Conservation (phyloP, 1,140 invertebrate species). For the Gryon sp. region DNA sequence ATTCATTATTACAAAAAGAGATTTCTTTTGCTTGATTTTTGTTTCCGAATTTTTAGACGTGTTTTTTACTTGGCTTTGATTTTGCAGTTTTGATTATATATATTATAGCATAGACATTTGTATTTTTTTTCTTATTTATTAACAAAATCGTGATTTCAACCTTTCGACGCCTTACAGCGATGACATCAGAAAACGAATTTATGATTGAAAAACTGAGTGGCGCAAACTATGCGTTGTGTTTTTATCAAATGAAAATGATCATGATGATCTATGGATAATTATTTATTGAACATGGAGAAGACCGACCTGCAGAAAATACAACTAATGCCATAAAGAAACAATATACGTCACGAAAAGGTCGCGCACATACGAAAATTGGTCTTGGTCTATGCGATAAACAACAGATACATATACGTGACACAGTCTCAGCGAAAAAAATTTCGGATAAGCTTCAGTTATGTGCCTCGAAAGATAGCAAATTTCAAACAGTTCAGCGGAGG, state of each 20-base stretch:
- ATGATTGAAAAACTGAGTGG: conserved; percentile 39
- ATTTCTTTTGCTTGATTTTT: no score
- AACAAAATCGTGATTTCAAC: not conserved
- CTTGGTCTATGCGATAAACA: conserved; percentile 20
- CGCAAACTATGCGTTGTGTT: conserved; percentile 32
- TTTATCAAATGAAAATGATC: conserved; percentile 34
- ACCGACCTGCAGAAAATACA: conserved; percentile 5
- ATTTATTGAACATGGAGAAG: conserved; percentile 21
- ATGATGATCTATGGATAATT: conserved; percentile 21
- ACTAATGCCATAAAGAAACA: not conserved
- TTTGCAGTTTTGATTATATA: no score
- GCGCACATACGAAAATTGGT: conserved; percentile 21
- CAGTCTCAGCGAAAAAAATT: not conserved
- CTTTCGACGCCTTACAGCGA: conserved; percentile 1
- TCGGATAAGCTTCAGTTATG: conserved; percentile 22
- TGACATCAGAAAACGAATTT: conserved; percentile 8
- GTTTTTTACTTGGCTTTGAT: no score
- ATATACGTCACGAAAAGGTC: conserved; percentile 1
- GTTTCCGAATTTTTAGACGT: no score
- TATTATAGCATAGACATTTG: no score
- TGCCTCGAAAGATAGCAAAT: conserved; percentile 16
- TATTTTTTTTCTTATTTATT: no score
- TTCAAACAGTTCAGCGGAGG: conserved; percentile 20
- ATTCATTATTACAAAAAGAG: no score
- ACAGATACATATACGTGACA: conserved; percentile 30